Base-by-base conservation (phyloP, 1,140 invertebrate species). In the Euschistus heros region DNA sequence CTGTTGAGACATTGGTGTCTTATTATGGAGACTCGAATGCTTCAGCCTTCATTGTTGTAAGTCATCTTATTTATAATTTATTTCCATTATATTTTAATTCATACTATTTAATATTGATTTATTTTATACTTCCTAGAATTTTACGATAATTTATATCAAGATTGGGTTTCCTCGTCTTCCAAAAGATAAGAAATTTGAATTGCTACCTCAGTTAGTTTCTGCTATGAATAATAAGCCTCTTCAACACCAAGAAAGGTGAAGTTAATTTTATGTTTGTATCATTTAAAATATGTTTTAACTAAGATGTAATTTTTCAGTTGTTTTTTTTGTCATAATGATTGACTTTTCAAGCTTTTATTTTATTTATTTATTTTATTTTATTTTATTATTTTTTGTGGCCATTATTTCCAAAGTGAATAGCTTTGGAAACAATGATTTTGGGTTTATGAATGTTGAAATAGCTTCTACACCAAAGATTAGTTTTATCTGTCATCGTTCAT, bases 81-180 rank as follows among this genome's bases (percentile, higher is more conserved):
- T 22, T 2, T 20, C 0, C 2, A 22, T 50, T n/a, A n/a, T n/a
- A n/a, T n/a, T 13, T 57, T 17, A 14, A 8, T 24, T 54, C 4
- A 24, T 20, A 6, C 24, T 6, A 26, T 5, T 17, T 24, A 26
- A 26, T 14, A 22, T 27, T 5, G 14, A 24, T 57, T 14, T 24
- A 2, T 57, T 2, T 57, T 73, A 69, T 75, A 68, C 71, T 68
- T 82, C 84, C 26, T 78, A 94, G 86, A 97, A 97, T 77, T 95
- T 97, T 74, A 87, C 90, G 52, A 91, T 95, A 63, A 92, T 96
- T 72, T 97, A 95, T 73, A 88, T 96, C 52, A 93, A 91, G 75
- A 84, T 94, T 82, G 92, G 92, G 18, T 96, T 85, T 79, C 90
- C 91, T 2, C 77, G 92, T 67, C 76, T 94, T 68, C 80, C 86